Evolutionary conservation across 2,888 invertebrate species (phyloP).

Genomic region (Harpagoxenus sublaevis): DNA sequence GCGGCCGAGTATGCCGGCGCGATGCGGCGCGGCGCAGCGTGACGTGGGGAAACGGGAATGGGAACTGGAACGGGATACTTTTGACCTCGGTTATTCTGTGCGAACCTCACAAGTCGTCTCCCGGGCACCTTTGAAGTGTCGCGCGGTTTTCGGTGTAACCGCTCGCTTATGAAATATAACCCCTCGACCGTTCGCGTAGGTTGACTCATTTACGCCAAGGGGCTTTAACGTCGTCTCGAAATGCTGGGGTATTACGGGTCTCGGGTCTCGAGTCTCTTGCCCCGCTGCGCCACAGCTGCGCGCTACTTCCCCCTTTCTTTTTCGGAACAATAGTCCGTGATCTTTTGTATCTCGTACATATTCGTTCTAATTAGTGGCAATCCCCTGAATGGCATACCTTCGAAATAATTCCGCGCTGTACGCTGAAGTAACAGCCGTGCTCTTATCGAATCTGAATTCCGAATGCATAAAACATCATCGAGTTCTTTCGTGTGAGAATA

Average conservation of each 20-base stretch:
- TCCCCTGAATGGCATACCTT: conserved; percentile 22
- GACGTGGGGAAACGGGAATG: background rate
- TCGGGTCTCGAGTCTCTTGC: background rate
- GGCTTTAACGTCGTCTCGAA: conserved; percentile 38
- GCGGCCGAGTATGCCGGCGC: conserved; percentile 55
- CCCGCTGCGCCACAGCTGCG: conserved; percentile 31
- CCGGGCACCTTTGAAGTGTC: conserved; percentile 72
- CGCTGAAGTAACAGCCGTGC: background rate
- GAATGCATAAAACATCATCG: conserved; percentile 20
- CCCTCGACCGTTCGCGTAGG: conserved; percentile 18
- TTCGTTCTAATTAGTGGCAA: conserved; percentile 47
- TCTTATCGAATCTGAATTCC: conserved; percentile 14
- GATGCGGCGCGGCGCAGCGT: background rate
- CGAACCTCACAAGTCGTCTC: conserved; percentile 61
- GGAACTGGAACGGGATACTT: conserved; percentile 71
- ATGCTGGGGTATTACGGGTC: conserved; percentile 26
- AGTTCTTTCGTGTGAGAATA: background rate
- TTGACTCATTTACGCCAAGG: conserved; percentile 43
- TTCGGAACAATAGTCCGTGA: conserved; percentile 29
- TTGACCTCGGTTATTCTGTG: conserved; percentile 65
- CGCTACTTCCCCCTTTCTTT: conserved; percentile 32
- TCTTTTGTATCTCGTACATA: conserved; percentile 41
- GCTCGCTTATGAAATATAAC: conserved; percentile 64
- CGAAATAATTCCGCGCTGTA: conserved; percentile 21
- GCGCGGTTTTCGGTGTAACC: conserved; percentile 66